These are phyloP conservation scores for Varecia variegata DNA, from an alignment of 2,797 vertebrate species.

Conservation along the genomic window DNA sequence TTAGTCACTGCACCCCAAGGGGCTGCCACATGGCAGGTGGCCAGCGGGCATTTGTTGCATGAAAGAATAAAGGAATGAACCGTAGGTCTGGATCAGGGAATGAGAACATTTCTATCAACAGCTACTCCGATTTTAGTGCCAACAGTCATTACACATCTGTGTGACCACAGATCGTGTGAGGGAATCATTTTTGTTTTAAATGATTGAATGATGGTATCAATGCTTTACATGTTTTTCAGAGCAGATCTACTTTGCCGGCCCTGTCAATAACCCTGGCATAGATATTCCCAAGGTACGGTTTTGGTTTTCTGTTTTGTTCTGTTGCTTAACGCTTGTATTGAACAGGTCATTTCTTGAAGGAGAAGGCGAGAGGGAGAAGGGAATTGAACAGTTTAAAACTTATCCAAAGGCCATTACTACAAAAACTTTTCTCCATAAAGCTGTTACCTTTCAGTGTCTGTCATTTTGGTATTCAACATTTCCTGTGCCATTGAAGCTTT, in stretches of 20 bases:
- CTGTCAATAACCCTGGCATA: constrained; percentile 62
- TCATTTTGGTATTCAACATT: background rate
- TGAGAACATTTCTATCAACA: background rate
- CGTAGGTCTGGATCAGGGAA: background rate
- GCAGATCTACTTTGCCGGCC: constrained; percentile 81
- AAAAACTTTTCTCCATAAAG: background rate
- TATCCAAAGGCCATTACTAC: background rate
- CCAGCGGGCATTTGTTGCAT: background rate
- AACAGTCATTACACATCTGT: background rate
- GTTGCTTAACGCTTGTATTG: background rate
- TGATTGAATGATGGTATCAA: background rate
- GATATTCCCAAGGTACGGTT: constrained; percentile 81
- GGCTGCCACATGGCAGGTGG: background rate
- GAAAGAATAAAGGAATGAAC: background rate
- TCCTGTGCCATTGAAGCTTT: background rate
- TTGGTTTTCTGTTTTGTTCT: background rate
- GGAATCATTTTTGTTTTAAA: background rate
- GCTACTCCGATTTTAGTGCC: background rate
- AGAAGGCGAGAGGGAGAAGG: background rate
- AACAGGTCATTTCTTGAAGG: background rate
- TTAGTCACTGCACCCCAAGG: background rate
- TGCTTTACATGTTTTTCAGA: constrained; percentile 78
- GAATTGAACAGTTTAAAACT: background rate
- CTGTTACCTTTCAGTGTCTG: background rate
- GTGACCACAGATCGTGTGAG: background rate